These are phyloP conservation scores for Hemiprocne comata DNA, from an alignment of 2,113 vertebrate species.

Conservation along the genomic window DNA sequence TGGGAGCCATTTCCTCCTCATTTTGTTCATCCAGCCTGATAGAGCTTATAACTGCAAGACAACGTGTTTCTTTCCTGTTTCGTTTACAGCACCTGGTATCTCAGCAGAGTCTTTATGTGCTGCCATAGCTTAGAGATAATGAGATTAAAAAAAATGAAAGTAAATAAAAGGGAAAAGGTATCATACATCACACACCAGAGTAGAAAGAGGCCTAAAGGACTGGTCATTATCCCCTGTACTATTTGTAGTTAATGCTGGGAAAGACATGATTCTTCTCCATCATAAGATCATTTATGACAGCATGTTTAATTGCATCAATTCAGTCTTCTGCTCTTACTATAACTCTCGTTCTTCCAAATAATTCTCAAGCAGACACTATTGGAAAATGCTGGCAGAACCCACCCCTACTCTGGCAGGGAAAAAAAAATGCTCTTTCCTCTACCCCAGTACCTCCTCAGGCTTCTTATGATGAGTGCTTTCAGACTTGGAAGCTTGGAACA, in stretches of 20 bases:
- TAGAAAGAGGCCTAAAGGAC: neutral
- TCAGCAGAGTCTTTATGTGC: accelerated
- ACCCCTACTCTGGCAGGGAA: neutral
- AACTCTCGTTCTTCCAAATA: neutral
- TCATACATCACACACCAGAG: neutral
- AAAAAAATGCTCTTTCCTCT: neutral
- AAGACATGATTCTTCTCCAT: neutral
- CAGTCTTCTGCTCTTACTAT: neutral
- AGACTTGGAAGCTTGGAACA: neutral
- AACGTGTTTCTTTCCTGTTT: neutral
- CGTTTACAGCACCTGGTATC: neutral
- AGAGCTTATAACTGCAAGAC: neutral
- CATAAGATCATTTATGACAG: neutral
- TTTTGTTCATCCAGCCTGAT: neutral
- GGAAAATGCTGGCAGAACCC: neutral
- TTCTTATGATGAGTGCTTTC: neutral
- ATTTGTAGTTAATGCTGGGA: neutral
- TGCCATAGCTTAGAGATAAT: neutral
- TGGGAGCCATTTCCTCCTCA: neutral
- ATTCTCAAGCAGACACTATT: neutral
- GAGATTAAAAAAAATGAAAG: neutral
- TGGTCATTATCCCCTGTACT: neutral
- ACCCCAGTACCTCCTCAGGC: accelerated
- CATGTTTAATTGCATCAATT: neutral
- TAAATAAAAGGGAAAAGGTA: neutral